Base-by-base conservation (phyloP, 1,140 invertebrate genomes). In the Bombus affinis region DNA sequence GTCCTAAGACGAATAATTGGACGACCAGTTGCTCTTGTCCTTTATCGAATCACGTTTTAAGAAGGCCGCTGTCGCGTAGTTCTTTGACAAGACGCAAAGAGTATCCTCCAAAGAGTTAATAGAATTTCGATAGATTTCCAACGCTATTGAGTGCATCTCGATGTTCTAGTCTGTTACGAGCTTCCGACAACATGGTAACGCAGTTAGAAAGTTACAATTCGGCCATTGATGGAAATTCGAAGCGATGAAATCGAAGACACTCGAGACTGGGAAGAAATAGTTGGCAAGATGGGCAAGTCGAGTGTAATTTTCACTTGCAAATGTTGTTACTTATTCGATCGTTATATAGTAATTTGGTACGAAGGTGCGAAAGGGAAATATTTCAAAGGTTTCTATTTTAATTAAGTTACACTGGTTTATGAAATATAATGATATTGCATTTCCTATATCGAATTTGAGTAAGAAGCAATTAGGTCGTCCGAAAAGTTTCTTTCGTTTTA, bases 1-100 rank as follows among this genome's bases (percentile, higher is more conserved):
- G 22, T 28, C 6, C 22, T 3, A 13, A n/a, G 47, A 32, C 44
- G 62, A 77, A 42, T 83, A 57, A 57, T 77, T 32, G 47, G 18
- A 3, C 35, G 66, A 18, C 35, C 13, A 39, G 39, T 22, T 32
- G 42, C 18, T 28, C 13, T 35, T 18, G 10, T n/a, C 10, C 22
- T n/a, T 77, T 53, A 57, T 78, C 57, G 65, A 77, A 83, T 83
- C 62, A 59, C 22, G 62, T 83, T 78, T 77, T 83, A 78, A 77
- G 74, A 70, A 68, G 39, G 2, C 35, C 5, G 8, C 13, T 8
- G 35, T 59, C 13, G 8, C n/a, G 5, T 28, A 32, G 22, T 39
- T 70, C 74, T 83, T 83, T 57, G 65, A 42, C 22, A 44, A 42
- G 74, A 39, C 35, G 22, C 59, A 18, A 77, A 44, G 9, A 75